Evolutionary conservation across 2,113 vertebrate genomes (phyloP).

Genomic region (Apteryx mantelli): DNA sequence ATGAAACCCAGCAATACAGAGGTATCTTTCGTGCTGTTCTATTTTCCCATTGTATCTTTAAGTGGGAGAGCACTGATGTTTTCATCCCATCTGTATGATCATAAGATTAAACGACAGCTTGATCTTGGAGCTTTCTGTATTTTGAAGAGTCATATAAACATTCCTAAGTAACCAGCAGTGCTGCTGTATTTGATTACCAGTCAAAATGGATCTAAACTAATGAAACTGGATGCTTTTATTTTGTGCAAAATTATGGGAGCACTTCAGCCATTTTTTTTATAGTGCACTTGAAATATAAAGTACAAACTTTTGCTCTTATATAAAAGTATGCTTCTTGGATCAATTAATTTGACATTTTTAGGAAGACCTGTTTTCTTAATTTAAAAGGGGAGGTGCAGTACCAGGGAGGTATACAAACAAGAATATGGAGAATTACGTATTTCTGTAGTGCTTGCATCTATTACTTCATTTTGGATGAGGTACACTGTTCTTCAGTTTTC

Average conservation of each 20-base stretch:
- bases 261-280: neutral
- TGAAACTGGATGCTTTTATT: slow-evolving; percentile 15
- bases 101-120: slow-evolving; percentile 14
- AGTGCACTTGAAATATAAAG: slow-evolving; percentile 4
- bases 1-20: neutral
- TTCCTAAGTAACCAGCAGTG: neutral
- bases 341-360: neutral
- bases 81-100: neutral
- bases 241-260: neutral
- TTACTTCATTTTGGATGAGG: neutral
- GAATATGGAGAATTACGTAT: neutral
- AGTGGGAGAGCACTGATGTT: neutral
- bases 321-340: neutral
- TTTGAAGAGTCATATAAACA: neutral
- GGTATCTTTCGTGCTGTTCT: neutral
- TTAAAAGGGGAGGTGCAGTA: neutral
- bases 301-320: neutral
- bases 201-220: slow-evolving; percentile 3
- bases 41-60: neutral
- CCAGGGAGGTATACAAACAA: neutral
- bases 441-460: neutral
- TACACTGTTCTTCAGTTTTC: neutral
- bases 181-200: neutral
- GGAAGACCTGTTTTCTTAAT: neutral
- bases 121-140: neutral